These are phyloP conservation scores for Micrasema minimum DNA, from an alignment of 1,140 invertebrate species.

Conservation along the genomic window DNA sequence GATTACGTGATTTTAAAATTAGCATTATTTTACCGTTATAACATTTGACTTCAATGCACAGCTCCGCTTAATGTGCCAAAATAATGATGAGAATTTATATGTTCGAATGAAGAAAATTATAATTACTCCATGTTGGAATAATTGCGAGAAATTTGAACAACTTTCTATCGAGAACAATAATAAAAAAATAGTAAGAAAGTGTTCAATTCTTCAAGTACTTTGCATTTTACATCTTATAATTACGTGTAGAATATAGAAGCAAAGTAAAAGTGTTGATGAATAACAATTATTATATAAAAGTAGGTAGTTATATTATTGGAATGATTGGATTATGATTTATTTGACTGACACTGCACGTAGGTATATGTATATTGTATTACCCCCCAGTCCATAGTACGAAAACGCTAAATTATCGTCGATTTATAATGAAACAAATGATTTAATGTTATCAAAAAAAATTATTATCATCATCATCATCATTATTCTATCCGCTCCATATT, in stretches of 20 bases:
- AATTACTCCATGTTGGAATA: conserved; percentile 23
- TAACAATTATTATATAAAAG: conserved; percentile 6
- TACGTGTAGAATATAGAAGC: conserved; percentile 17
- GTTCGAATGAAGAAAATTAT: conserved; percentile 17
- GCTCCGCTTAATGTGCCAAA: conserved; percentile 6
- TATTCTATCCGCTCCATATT: too few relatives aligned
- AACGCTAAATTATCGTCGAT: too few relatives aligned
- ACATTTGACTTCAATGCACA: background rate
- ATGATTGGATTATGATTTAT: background rate
- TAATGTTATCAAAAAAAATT: too few relatives aligned
- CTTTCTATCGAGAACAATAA: conserved; percentile 30
- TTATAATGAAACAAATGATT: too few relatives aligned
- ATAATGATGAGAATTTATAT: conserved; percentile 31
- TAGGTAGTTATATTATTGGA: background rate
- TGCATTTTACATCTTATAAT: conserved; percentile 27
- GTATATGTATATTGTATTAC: too few relatives aligned
- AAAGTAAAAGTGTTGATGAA: conserved; percentile 21
- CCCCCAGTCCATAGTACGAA: too few relatives aligned
- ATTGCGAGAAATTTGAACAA: conserved; percentile 33
- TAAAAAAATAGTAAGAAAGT: conserved; percentile 1
- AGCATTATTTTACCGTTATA: background rate
- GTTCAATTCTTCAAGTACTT: conserved; percentile 8
- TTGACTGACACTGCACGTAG: too few relatives aligned
- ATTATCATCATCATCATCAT: too few relatives aligned
- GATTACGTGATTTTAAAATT: background rate